phyloP scores from a whole-genome alignment of 2,888 invertebrate species.

The Dromius quadrimaculatus region DNA sequence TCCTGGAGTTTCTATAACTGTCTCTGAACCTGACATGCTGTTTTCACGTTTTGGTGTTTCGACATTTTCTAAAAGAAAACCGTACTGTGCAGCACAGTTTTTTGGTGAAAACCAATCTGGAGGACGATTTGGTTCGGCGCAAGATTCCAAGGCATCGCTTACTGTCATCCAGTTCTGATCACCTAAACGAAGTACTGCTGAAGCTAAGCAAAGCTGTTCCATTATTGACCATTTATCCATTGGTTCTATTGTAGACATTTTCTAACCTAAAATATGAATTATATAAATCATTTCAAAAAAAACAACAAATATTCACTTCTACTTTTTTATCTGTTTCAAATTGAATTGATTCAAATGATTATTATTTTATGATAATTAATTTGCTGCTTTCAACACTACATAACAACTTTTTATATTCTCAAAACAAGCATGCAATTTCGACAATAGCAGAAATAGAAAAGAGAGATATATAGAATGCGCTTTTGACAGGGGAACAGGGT shows the following conservation, averaged over 20 bases:
- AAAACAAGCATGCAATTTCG: too few relatives aligned
- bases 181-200: constrained; percentile 85
- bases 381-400: neutral
- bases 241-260: constrained; percentile 68
- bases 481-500: too few relatives aligned
- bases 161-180: constrained; percentile 95
- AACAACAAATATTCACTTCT: too few relatives aligned
- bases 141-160: constrained; percentile 81
- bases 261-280: neutral
- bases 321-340: too few relatives aligned
- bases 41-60: constrained; percentile 90
- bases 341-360: too few relatives aligned
- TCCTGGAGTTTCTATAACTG: constrained; percentile 77
- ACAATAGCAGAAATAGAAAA: too few relatives aligned
- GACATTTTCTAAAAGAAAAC: constrained; percentile 81
- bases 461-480: too few relatives aligned
- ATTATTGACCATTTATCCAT: constrained; percentile 87
- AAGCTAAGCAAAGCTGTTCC: constrained; percentile 88
- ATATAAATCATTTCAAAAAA: too few relatives aligned
- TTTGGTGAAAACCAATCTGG: constrained; percentile 92
- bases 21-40: constrained; percentile 70
- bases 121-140: constrained; percentile 81
- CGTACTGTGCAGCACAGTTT: constrained; percentile 91
- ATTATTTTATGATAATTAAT: too few relatives aligned
- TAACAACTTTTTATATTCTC: neutral